phyloP scores from a whole-genome alignment of 1,140 invertebrate genomes.

The Drosophila ficusphila region DNA sequence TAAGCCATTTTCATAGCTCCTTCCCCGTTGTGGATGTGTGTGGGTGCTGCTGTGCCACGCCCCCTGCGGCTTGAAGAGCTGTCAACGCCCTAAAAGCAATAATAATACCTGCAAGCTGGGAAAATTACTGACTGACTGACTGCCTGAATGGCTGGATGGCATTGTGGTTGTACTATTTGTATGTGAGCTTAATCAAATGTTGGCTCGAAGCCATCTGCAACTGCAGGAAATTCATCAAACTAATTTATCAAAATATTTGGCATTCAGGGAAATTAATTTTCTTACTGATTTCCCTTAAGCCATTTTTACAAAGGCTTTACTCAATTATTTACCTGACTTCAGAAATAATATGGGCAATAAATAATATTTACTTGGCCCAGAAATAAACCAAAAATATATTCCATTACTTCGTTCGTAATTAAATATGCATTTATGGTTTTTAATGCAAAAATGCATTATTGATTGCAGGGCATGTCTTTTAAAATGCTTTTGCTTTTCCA shows the following conservation, averaged over 20 bases:
- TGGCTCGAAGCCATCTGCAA: not conserved
- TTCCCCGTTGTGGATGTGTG: conserved; percentile 19
- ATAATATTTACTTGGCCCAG: not conserved
- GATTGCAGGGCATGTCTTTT: too few relatives aligned
- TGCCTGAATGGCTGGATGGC: not conserved
- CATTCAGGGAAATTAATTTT: conserved; percentile 19
- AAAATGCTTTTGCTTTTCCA: too few relatives aligned
- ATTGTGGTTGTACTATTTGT: conserved; percentile 21
- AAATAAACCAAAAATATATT: not conserved
- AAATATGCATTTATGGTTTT: not conserved
- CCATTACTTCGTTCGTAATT: not conserved
- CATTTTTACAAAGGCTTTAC: not conserved
- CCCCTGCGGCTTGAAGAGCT: conserved; percentile 24
- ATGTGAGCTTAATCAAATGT: conserved; percentile 21
- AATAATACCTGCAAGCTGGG: conserved; percentile 25
- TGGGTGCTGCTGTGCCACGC: conserved; percentile 17
- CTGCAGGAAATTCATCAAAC: conserved; percentile 6
- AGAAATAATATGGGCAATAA: not conserved
- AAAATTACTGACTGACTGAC: conserved; percentile 9
- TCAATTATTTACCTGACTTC: not conserved
- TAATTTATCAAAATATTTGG: conserved; percentile 19
- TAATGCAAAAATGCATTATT: not conserved
- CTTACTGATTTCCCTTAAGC: conserved; percentile 9
- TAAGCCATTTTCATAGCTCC: conserved; percentile 42
- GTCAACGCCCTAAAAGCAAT: conserved; percentile 32